Evolutionary conservation across 2,113 vertebrate genomes (phyloP), one percentile per base, ranked within the genome.

Genomic region (Otis tarda): DNA sequence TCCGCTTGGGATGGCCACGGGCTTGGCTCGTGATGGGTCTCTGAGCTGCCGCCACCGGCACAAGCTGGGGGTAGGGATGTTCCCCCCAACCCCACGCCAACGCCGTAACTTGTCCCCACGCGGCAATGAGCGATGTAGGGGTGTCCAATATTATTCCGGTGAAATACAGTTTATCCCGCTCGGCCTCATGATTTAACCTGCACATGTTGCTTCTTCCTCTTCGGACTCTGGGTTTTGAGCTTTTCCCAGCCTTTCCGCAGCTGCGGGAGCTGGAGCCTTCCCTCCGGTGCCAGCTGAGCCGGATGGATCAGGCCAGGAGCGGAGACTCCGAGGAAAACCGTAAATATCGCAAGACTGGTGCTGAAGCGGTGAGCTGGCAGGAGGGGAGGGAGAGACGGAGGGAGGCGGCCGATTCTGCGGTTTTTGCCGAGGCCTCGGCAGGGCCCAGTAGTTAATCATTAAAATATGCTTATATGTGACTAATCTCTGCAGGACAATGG

Each of bases 401-500:
- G 41, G 56, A 91, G 67, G 60, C 60, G 50, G 77, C 7, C 6
- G 39, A 55, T 49, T 39, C 41, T 33, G 80, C 11, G 7, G 87
- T 95, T 93, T 92, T 93, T 93, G 68, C 91, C 81, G 93, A 85
- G 92, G 91, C 96, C 64, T 97, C 95, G 89, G 95, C 94, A 87
- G 87, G 93, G 89, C 92, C 93, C 96, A 70, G 79, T 47, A 80
- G 88, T 92, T 97, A 97, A 98, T 97, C 94, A 97, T 92, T 97
- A 96, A 96, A 97, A 97, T 80, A 89, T 98, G 96, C 96, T 95
- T 91, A 82, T 37, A 30, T 71, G 90, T 83, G 95, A 92, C 88
- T 88, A 47, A 90, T 95, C 91, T 92, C 91, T 89, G 92, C 87
- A 93, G 93, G 93, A 96, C 80, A 96, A 94, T 91, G 87, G 93